Conservation (phyloP, 2,888 invertebrate genomes). For the Harmothoe impar region DNA sequence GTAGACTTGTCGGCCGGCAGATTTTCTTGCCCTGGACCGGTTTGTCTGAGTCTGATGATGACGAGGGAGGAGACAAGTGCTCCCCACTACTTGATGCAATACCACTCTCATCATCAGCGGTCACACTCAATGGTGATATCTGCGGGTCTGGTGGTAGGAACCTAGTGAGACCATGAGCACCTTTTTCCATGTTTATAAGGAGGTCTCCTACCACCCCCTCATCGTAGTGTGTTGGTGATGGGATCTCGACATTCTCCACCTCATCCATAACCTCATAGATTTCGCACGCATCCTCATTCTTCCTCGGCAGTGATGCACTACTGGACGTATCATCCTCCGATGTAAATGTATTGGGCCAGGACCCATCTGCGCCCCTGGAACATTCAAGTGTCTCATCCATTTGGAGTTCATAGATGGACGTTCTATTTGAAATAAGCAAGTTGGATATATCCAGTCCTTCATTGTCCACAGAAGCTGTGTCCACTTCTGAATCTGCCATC, state of each 20-base stretch:
- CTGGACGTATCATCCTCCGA: slow-evolving; percentile 62
- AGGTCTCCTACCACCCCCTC: slow-evolving; percentile 44
- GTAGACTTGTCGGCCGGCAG: slow-evolving; percentile 85
- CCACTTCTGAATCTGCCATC: neutral
- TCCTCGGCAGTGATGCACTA: slow-evolving; percentile 61
- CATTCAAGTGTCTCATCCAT: slow-evolving; percentile 75
- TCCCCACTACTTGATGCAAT: slow-evolving; percentile 64
- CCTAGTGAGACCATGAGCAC: neutral
- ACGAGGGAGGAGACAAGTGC: slow-evolving; percentile 65
- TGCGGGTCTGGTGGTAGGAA: slow-evolving; percentile 50
- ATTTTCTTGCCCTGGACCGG: slow-evolving; percentile 16
- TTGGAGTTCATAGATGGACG: slow-evolving; percentile 81
- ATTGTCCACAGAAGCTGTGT: slow-evolving; percentile 49
- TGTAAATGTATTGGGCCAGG: slow-evolving; percentile 62
- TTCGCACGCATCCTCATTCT: slow-evolving; percentile 58
- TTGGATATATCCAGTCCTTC: slow-evolving; percentile 15
- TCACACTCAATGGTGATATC: slow-evolving; percentile 45
- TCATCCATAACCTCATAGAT: slow-evolving; percentile 57
- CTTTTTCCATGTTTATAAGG: slow-evolving; percentile 27
- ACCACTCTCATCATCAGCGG: slow-evolving; percentile 64
- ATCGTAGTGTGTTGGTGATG: slow-evolving; percentile 53
- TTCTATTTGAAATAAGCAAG: slow-evolving; percentile 69
- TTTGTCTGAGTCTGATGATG: slow-evolving; percentile 64
- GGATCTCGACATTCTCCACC: slow-evolving; percentile 57
- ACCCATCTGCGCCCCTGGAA: slow-evolving; percentile 34